Evolutionary conservation across 2,797 vertebrate genomes (phyloP).

Genomic region (Xiphophorus birchmanni): DNA sequence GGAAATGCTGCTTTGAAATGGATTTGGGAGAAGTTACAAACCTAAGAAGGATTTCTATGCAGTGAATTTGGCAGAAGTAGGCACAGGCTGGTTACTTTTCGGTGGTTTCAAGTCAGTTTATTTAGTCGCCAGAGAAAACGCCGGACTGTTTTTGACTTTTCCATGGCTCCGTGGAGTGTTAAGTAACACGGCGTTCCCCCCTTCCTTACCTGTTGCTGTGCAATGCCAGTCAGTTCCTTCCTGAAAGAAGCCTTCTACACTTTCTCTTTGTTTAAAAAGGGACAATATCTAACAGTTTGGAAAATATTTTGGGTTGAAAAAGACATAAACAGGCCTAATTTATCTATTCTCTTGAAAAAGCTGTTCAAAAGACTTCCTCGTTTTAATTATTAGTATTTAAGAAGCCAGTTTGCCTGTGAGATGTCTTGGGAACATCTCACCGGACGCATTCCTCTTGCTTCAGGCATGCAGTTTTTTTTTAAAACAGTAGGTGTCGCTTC

Average conservation of each 20-base stretch:
- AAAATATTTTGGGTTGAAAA: not conserved
- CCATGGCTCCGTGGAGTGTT: not conserved
- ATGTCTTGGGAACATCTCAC: not conserved
- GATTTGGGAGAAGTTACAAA: slow-evolving; percentile 46
- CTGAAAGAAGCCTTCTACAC: not conserved
- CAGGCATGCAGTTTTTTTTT: not conserved
- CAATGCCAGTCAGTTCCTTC: not conserved
- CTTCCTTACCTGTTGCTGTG: not conserved
- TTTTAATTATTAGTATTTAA: not conserved
- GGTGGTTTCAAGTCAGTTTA: not conserved
- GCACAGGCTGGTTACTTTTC: not conserved
- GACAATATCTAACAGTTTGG: not conserved
- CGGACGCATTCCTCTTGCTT: not conserved
- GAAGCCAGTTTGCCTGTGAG: not conserved
- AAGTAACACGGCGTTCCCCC: not conserved
- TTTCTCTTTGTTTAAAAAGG: not conserved
- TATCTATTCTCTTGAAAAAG: not conserved
- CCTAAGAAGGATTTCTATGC: slow-evolving; percentile 42
- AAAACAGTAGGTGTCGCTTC: not conserved
- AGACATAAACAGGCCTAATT: not conserved
- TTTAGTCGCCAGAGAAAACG: not conserved
- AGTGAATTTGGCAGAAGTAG: slow-evolving; percentile 48
- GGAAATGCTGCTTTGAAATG: slow-evolving; percentile 36
- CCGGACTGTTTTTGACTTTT: not conserved
- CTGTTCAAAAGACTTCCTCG: not conserved